Evolutionary conservation across 1,140 invertebrate genomes (phyloP), one percentile per base, ranked within the genome.

Genomic region (Gonioctena quinquepunctata): DNA sequence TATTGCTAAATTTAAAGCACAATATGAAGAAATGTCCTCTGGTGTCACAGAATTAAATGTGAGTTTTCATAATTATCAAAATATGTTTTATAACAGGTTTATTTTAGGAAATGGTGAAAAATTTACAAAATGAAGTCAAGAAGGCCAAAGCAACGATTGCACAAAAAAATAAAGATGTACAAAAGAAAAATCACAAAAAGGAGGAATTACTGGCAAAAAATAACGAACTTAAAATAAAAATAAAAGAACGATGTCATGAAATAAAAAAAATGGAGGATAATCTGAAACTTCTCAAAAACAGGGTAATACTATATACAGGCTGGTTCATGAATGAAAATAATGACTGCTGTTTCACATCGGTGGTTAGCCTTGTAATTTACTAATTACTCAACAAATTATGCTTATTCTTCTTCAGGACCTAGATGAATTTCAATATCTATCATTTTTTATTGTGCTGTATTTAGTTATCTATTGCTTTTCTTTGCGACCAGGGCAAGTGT

Each of bases 171-270:
- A 88, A 89, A 73, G 92, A 96, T 76, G 91, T 97, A 28, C 87
- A 90, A 48, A 83, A 85, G 13, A 85, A 90, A 16, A 71, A 82
- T 0, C 77, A 83, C 0, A 88, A 88, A 64, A 93, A 92, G 79
- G 92, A 94, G 25, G 86, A 90, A 61, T 85, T 96, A 22, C 77
- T 84, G 1, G 91, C 92, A 69, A 82, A 87, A 27, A 90, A 84
- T 72, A 83, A 83, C 25, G 92, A 94, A 22, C 77, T 87, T 2
- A 87, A 94, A 75, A 84, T 96, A 1, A 88, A 93, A 75, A 90
- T 96, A 6, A 92, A 95, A 80, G 91, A 95, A 79, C 82, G 92
- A 56, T 89, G 93, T 70, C 92, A 94, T 77, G 90, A 89, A 73
- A 85, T 91, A 19, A 88, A 84, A 28, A 89, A 90, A 78, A 74